Evolutionary conservation across 2,888 invertebrate species (phyloP), one percentile per base, ranked within the genome.

Genomic region (Mycalesis mineus): DNA sequence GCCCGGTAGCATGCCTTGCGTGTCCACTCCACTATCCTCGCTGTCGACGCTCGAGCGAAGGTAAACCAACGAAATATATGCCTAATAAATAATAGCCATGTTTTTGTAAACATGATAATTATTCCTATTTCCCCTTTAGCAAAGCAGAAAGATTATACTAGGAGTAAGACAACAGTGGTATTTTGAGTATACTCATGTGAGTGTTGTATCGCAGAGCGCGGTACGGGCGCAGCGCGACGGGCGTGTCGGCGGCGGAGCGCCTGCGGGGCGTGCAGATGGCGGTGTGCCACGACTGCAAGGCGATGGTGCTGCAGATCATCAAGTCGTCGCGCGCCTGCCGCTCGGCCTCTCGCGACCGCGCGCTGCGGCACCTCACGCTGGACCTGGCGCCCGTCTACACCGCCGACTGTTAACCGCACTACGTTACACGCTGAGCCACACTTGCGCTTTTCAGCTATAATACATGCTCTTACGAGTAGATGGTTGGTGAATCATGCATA

Each of bases 201-300:
- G 8, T 40, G 9, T 48, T 36, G 31, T 9, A 36, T 17, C 45
- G 0, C 77, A 93, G 93, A 81, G 90, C 91, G 63, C 91, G 92
- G 57, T 92, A 93, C 72, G 91, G 92, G 39, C 92, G 93, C 64
- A 91, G 92, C 72, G 60, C 56, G 36, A 55, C 66, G 14, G 66
- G 91, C 61, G 90, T 87, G 62, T 78, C 77, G 44, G 91, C 91
- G 55, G 91, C 84, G 60, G 94, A 95, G 75, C 91, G 92, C 15
- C 86, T 94, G 48, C 92, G 93, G 60, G 94, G 94, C 66, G 94
- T 96, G 60, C 93, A 95, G 75, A 96, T 97, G 94, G 94, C 95
- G 62, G 97, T 98, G 48, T 98, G 98, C 80, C 95, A 96, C 81
- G 98, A 98, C 91, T 98, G 98, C 90, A 96, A 96, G 80, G 94